These are phyloP conservation scores for Aromia moschata DNA, from an alignment of 2,888 invertebrate species.

Conservation along the genomic window DNA sequence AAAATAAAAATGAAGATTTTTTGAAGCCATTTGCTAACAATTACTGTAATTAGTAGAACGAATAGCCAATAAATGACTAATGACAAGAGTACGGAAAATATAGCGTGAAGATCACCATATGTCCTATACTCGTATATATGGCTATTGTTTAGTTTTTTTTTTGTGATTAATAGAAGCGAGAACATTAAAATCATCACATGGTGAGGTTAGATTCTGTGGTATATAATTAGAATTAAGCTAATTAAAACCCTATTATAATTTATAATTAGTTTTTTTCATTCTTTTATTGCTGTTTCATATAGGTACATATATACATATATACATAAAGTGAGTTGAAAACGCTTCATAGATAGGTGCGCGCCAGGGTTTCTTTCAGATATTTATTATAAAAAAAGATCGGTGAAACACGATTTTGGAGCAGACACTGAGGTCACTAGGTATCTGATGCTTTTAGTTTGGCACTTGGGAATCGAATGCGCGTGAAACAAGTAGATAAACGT, in stretches of 20 bases:
- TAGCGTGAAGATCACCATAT: slow-evolving; percentile 6
- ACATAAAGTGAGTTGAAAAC: not conserved
- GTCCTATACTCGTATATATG: slow-evolving; percentile 12
- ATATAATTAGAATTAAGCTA: slow-evolving; percentile 15
- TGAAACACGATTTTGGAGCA: not conserved
- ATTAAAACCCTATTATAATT: slow-evolving; percentile 20
- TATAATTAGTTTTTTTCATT: slow-evolving; percentile 21
- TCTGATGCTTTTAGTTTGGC: not conserved
- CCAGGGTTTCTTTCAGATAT: slow-evolving; percentile 14
- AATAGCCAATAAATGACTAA: slow-evolving; percentile 24
- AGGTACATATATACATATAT: slow-evolving; percentile 13
- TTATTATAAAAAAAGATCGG: slow-evolving; percentile 2
- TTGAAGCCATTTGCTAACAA: not conserved
- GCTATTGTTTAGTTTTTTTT: slow-evolving; percentile 17
- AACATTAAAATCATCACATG: slow-evolving; percentile 10
- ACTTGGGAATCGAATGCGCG: not conserved
- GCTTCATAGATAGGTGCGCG: slow-evolving; percentile 9
- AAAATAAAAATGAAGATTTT: not conserved
- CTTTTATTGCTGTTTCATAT: slow-evolving; percentile 18
- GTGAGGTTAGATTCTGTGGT: slow-evolving; percentile 19
- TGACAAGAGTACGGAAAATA: slow-evolving; percentile 12
- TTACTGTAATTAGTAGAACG: slow-evolving; percentile 26
- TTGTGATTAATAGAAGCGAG: slow-evolving; percentile 18
- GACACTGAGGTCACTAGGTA: not conserved
- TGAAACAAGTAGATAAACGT: not conserved